A percentile compares a stretch with the other conserved stretches of the same genome.
phyloP scores from a whole-genome alignment of 2,113 vertebrate genomes.

The Erythrocebus patas region DNA sequence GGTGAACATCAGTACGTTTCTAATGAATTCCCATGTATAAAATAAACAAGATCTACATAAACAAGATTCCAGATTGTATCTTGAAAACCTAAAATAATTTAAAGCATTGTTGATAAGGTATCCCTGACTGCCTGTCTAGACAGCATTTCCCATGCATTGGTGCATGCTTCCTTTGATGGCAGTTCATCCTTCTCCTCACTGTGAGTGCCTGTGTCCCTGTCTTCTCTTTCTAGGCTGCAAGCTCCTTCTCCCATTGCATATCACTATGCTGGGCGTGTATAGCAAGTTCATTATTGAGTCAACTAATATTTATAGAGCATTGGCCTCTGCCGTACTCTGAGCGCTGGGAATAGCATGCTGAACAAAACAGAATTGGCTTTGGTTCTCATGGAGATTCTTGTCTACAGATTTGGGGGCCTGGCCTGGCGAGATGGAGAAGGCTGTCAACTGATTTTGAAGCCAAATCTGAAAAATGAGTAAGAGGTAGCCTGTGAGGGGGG shows the following conservation, averaged over 20 bases:
- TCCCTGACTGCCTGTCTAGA: not conserved
- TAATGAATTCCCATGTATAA: not conserved
- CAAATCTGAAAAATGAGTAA: not conserved
- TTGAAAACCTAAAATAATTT: not conserved
- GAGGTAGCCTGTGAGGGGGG: not conserved
- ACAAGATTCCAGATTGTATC: not conserved
- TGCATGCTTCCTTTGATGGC: not conserved
- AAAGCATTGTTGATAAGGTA: not conserved
- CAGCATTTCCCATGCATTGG: not conserved
- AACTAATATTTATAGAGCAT: not conserved
- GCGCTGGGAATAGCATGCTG: not conserved
- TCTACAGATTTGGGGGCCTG: not conserved
- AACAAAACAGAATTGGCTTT: not conserved
- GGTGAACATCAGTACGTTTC: not conserved
- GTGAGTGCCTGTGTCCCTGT: not conserved
- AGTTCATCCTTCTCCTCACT: not conserved
- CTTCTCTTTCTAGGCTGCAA: not conserved
- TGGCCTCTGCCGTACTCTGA: not conserved
- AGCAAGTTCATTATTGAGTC: not conserved
- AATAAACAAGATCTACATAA: not conserved
- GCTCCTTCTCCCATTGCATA: not conserved
- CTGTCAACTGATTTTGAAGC: not conserved
- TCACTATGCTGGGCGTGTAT: accelerated
- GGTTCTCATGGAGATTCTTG: not conserved
- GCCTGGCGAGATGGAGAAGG: not conserved